A percentile compares a stretch with the other conserved stretches of the same genome.
These are phyloP conservation scores for Orestias chungarensis DNA, from an alignment of 2,797 vertebrate genomes.

Conservation along the genomic window DNA sequence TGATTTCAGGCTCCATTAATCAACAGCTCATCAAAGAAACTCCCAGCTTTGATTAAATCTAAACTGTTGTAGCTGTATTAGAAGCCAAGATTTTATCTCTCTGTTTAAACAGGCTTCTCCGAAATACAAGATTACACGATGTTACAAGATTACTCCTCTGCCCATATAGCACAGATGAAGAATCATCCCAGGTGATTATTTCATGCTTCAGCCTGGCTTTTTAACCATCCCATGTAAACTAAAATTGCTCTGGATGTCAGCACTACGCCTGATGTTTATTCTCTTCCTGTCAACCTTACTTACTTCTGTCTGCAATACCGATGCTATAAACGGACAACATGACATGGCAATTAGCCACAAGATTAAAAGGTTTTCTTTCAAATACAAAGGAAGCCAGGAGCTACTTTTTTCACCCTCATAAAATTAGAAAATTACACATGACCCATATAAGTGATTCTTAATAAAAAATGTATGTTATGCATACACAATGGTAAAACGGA, in stretches of 20 bases:
- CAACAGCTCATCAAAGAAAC: conserved; percentile 62
- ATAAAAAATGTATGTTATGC: background rate
- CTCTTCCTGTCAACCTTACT: background rate
- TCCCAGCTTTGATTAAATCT: conserved; percentile 70
- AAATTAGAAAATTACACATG: background rate
- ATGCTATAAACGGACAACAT: background rate
- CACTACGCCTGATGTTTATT: background rate
- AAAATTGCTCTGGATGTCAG: background rate
- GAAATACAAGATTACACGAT: conserved; percentile 16
- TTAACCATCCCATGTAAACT: background rate
- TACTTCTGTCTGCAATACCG: background rate
- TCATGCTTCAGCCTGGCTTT: background rate
- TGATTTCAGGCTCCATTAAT: conserved; percentile 72
- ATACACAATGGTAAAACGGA: background rate
- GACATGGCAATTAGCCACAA: background rate
- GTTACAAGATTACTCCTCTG: too few relatives aligned
- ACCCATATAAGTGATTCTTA: background rate
- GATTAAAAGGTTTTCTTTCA: background rate
- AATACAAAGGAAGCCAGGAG: background rate
- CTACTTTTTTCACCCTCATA: background rate
- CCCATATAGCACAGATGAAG: conserved; percentile 6
- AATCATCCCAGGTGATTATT: conserved; percentile 5
- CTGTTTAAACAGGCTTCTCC: conserved; percentile 7
- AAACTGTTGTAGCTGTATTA: conserved; percentile 41
- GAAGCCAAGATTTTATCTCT: conserved; percentile 30